Percentiles rank a stretch among this genome's conserved stretches.
These are phyloP conservation scores for Andrena bucephala DNA, from an alignment of 2,888 invertebrate genomes.

Conservation along the genomic window DNA sequence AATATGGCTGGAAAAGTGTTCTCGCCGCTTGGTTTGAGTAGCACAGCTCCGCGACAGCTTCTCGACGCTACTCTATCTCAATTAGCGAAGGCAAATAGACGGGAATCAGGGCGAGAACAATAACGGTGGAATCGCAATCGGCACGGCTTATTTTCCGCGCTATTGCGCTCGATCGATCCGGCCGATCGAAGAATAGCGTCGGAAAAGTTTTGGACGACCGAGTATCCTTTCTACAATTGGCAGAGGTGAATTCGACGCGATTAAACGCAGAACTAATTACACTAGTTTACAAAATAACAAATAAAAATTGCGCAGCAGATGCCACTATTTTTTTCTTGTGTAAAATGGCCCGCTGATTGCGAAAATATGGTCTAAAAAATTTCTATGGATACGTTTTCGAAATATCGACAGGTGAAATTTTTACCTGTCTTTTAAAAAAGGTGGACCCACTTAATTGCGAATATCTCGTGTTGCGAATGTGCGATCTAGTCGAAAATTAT, in stretches of 20 bases:
- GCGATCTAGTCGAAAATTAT: too few relatives aligned
- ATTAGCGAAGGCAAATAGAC: neutral
- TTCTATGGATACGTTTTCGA: too few relatives aligned
- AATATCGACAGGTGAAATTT: too few relatives aligned
- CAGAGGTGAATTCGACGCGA: neutral
- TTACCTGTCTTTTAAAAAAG: too few relatives aligned
- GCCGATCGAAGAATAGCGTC: neutral
- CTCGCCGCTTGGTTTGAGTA: neutral
- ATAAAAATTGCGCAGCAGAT: too few relatives aligned
- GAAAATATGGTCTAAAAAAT: too few relatives aligned
- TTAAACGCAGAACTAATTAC: conserved; percentile 28
- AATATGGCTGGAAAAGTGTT: neutral
- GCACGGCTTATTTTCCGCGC: conserved; percentile 56
- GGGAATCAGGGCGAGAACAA: conserved; percentile 21
- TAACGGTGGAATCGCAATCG: conserved; percentile 36
- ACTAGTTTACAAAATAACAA: too few relatives aligned
- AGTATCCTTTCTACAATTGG: neutral
- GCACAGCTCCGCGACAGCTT: neutral
- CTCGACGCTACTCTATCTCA: neutral
- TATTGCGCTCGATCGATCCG: conserved; percentile 28
- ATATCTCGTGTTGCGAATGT: too few relatives aligned
- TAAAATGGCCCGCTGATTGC: too few relatives aligned
- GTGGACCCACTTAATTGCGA: too few relatives aligned
- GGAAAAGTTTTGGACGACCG: neutral
- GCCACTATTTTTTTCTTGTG: too few relatives aligned